Evolutionary conservation across 2,797 vertebrate species (phyloP), one percentile per base, ranked within the genome.

Genomic region (Rhinophrynus dorsalis): DNA sequence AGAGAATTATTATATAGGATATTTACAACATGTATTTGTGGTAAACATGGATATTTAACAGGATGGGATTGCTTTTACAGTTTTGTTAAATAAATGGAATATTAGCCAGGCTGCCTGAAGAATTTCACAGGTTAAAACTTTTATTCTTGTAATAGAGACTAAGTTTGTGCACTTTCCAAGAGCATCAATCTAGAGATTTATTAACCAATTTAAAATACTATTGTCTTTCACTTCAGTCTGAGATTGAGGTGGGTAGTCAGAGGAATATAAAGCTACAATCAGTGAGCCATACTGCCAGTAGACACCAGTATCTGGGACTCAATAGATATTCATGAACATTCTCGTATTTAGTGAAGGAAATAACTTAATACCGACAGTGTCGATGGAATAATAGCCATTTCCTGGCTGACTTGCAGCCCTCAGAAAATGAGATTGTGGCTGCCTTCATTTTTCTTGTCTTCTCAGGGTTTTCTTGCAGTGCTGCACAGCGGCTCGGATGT

Each of bases 291-390:
- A 67, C 82, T 89, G 92, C 88, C 84, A 83, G 89, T 88, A 87
- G 85, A 85, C 84, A 82, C 91, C 90, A 80, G 86, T 94, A 95
- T 94, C 95, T 96, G 94, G 91, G 93, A 95, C 95, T 96, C 96
- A 94, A 97, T 97, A 96, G 95, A 96, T 97, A 97, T 98, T 98
- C 95, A 98, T 96, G 95, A 97, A 95, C 92, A 92, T 94, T 94
- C 93, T 90, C 89, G 93, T 97, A 96, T 97, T 98, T 97, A 98
- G 95, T 94, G 94, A 94, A 94, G 94, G 94, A 97, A 97, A 98
- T 97, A 96, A 97, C 94, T 97, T 97, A 97, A 97, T 97, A 93
- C 95, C 92, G 94, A 97, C 96, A 95, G 94, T 92, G 93, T 92
- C 93, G 91, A 93, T 93, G 94, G 94, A 96, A 95, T 97, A 96